Conservation (phyloP, 2,113 vertebrate species). For the Otus sunia region DNA sequence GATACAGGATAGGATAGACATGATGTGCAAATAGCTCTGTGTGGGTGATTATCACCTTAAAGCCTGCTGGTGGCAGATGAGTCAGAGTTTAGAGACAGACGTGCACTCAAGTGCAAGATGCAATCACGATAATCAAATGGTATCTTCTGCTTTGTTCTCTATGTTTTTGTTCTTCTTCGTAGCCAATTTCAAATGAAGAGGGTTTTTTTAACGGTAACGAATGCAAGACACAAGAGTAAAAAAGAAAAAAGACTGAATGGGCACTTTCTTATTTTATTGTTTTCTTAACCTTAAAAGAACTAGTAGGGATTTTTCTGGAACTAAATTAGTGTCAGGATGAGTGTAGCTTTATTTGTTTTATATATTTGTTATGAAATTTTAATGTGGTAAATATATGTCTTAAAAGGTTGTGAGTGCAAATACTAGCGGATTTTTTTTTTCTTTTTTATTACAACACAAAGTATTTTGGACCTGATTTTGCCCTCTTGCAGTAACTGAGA, state of each 20-base stretch:
- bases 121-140: conserved; percentile 15
- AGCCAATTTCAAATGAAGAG: conserved; percentile 22
- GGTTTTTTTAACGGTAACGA: background rate
- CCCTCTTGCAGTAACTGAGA: background rate
- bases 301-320: background rate
- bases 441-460: background rate
- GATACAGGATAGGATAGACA: conserved; percentile 33
- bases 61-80: conserved; percentile 53
- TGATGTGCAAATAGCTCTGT: conserved; percentile 63
- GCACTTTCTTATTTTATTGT: background rate
- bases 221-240: background rate
- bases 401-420: background rate
- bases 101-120: conserved; percentile 8
- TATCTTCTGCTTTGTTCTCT: conserved; percentile 36
- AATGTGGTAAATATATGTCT: background rate
- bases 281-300: conserved; percentile 31
- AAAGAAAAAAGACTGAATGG: background rate
- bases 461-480: background rate
- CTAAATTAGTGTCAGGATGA: background rate
- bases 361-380: background rate
- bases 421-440: background rate
- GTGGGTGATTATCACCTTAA: conserved; percentile 63
- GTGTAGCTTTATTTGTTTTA: background rate
- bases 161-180: background rate
- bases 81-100: conserved; percentile 51